phyloP scores from a whole-genome alignment of 2,888 invertebrate species.

The Ennomos erosarius region DNA sequence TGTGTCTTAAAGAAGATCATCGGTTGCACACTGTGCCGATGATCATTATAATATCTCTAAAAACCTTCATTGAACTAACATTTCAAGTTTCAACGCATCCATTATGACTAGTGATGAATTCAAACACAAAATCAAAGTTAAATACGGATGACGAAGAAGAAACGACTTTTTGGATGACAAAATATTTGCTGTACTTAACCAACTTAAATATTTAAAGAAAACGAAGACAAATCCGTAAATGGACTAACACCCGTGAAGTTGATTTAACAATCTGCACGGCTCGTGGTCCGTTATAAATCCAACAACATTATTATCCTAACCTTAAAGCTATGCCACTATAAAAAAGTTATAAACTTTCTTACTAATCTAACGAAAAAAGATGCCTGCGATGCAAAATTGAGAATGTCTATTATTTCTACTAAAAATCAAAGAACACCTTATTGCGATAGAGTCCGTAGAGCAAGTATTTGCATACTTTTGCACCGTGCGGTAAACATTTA shows the following conservation, averaged over 20 bases:
- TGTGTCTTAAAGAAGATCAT: too few relatives aligned
- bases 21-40: too few relatives aligned
- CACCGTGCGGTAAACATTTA: conserved; percentile 10
- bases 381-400: background rate
- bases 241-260: conserved; percentile 10
- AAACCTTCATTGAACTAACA: too few relatives aligned
- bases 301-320: background rate
- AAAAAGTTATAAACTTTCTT: background rate
- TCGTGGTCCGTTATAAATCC: conserved; percentile 5
- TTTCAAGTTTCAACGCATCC: too few relatives aligned
- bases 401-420: background rate
- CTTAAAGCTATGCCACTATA: background rate
- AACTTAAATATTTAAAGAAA: conserved; percentile 1
- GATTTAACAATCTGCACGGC: conserved; percentile 6
- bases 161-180: background rate
- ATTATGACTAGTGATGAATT: too few relatives aligned
- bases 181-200: too few relatives aligned
- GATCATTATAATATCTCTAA: too few relatives aligned
- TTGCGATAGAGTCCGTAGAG: conserved; percentile 1
- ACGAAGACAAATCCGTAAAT: conserved; percentile 8
- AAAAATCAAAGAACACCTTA: background rate
- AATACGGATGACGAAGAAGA: background rate
- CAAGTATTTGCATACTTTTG: background rate
- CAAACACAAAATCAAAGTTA: background rate
- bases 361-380: background rate